Percentiles rank a stretch among this genome's conserved stretches.
phyloP scores from a whole-genome alignment of 2,797 vertebrate species.

The Trichosurus vulpecula region DNA sequence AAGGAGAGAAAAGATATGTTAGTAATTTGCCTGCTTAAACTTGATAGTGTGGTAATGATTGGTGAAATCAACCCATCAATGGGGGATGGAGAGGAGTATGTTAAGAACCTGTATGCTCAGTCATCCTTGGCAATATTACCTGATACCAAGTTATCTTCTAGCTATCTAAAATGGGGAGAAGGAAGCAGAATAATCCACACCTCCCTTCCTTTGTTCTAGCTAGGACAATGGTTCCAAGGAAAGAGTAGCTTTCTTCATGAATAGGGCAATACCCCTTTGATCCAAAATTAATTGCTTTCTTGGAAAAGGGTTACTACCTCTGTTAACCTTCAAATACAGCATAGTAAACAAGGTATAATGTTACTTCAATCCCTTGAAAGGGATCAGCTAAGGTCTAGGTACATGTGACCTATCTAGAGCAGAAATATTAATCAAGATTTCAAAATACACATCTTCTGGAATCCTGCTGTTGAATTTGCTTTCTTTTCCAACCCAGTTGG shows the following conservation, averaged over 20 bases:
- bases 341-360: neutral
- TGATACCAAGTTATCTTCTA: neutral
- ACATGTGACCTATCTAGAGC: neutral
- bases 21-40: neutral
- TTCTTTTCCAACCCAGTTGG: too few relatives aligned
- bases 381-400: neutral
- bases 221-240: neutral
- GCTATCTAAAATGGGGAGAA: neutral
- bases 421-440: neutral
- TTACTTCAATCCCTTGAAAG: neutral
- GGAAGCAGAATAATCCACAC: neutral
- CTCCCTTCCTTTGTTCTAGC: neutral
- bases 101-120: neutral
- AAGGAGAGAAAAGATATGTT: neutral
- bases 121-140: neutral
- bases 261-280: neutral
- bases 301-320: too few relatives aligned
- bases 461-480: neutral
- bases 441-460: neutral
- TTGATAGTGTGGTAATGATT: neutral
- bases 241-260: neutral
- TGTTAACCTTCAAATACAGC: neutral
- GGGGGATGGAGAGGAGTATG: neutral
- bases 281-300: neutral
- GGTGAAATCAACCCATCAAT: neutral